Conservation (phyloP, 2,113 vertebrate genomes). For the Oryzias woworae region DNA sequence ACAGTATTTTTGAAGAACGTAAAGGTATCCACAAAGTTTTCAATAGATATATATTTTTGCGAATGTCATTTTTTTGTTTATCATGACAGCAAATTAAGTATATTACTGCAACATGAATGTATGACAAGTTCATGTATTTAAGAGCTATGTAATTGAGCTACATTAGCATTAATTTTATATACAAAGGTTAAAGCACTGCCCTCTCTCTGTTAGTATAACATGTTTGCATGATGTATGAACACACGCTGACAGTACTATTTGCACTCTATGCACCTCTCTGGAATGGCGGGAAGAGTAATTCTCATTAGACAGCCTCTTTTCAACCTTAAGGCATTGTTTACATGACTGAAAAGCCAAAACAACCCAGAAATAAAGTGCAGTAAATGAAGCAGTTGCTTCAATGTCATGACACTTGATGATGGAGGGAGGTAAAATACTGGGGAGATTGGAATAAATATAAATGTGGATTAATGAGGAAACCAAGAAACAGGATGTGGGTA, state of each 20-base stretch:
- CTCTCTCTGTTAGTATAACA: neutral
- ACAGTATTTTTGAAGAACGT: constrained; percentile 12
- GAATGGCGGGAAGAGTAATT: constrained; percentile 19
- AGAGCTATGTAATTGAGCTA: constrained; percentile 1
- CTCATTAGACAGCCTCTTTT: constrained; percentile 44
- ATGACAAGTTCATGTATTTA: neutral
- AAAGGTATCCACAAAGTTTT: constrained; percentile 10
- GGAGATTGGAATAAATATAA: constrained; percentile 33
- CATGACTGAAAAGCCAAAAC: constrained; percentile 48
- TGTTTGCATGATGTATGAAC: constrained; percentile 11
- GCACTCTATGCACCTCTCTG: constrained; percentile 7
- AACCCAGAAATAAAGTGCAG: constrained; percentile 50
- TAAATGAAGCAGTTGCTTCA: constrained; percentile 57
- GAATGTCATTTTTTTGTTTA: constrained; percentile 11
- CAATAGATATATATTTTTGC: neutral
- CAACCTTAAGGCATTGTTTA: constrained; percentile 33
- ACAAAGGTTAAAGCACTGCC: neutral
- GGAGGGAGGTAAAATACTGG: constrained; percentile 26
- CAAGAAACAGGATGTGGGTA: neutral
- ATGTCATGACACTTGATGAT: constrained; percentile 47
- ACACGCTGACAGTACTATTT: constrained; percentile 14
- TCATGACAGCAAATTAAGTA: neutral
- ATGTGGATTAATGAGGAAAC: constrained; percentile 28
- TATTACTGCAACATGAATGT: neutral
- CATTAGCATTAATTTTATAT: neutral